Percentiles rank a stretch among this genome's conserved stretches.
These are phyloP conservation scores for Rhabdophis nuchalis DNA, from an alignment of 2,797 vertebrate genomes.

Conservation along the genomic window DNA sequence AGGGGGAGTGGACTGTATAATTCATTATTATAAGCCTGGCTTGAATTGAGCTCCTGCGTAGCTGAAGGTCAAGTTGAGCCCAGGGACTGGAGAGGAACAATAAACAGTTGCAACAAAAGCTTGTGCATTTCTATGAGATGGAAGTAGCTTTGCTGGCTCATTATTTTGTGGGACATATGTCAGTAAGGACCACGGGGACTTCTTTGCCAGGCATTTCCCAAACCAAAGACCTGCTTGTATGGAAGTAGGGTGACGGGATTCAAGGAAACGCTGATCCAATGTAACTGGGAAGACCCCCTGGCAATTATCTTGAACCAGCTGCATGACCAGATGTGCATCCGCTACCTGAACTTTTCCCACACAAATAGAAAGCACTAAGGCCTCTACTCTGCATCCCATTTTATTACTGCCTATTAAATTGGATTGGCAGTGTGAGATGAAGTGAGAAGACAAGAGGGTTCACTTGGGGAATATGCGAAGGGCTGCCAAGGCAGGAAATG, in stretches of 20 bases:
- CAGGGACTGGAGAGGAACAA: background rate
- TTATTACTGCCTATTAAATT: background rate
- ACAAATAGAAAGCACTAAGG: background rate
- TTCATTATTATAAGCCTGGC: background rate
- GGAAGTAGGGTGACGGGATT: background rate
- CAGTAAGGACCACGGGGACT: background rate
- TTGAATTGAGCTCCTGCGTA: background rate
- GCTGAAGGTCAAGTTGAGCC: slow-evolving; percentile 14
- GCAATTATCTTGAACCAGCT: background rate
- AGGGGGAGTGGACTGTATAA: background rate
- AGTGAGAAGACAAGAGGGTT: background rate
- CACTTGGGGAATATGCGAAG: background rate
- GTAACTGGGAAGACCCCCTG: background rate
- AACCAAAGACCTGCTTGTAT: background rate
- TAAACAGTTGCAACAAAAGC: background rate
- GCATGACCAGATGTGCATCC: background rate
- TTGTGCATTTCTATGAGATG: background rate
- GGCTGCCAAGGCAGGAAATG: background rate
- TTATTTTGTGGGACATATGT: background rate
- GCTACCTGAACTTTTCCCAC: background rate
- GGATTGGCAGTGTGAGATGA: background rate
- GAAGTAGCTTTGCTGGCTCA: background rate
- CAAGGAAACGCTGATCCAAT: background rate
- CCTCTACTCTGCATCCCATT: background rate
- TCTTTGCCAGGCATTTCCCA: background rate